Percentiles rank a stretch among this genome's conserved stretches.
Conservation (phyloP, 2,888 invertebrate species). For the Pheosia tremula region DNA sequence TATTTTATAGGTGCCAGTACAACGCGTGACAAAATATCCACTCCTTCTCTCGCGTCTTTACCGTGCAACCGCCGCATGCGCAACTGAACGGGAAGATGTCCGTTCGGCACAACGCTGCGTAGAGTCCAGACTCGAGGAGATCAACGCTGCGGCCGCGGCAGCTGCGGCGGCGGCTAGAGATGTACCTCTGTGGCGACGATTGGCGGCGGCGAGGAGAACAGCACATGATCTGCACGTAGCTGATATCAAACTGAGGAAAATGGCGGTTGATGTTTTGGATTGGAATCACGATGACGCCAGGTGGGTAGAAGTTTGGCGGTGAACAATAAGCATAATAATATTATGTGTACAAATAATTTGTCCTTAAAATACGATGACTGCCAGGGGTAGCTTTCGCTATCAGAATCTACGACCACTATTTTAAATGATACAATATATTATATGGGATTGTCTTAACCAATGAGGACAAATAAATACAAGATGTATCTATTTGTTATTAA, state of each 20-base stretch:
- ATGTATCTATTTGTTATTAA: neutral
- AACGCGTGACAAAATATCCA: constrained; percentile 98
- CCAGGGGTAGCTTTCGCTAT: too few relatives aligned
- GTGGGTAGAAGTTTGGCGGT: constrained; percentile 38
- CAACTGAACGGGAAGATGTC: constrained; percentile 92
- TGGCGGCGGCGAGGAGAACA: constrained; percentile 90
- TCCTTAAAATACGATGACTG: neutral
- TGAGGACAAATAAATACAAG: neutral
- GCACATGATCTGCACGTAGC: constrained; percentile 94
- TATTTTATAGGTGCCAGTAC: constrained; percentile 92
- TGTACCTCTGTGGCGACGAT: constrained; percentile 94
- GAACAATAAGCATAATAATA: neutral
- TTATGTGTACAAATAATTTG: neutral
- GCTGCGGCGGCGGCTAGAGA: constrained; percentile 95
- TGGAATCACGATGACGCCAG: constrained; percentile 97
- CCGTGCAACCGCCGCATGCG: constrained; percentile 94
- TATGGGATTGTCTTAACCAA: too few relatives aligned
- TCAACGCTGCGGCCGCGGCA: constrained; percentile 96
- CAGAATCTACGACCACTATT: too few relatives aligned
- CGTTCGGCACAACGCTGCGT: constrained; percentile 96
- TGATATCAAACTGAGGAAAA: constrained; percentile 95
- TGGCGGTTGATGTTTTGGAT: constrained; percentile 96
- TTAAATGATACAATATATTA: too few relatives aligned
- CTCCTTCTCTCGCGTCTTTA: constrained; percentile 94
- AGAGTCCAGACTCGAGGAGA: constrained; percentile 96